Percentiles rank a stretch among this genome's conserved stretches.
Conservation (phyloP, 2,113 vertebrate genomes). For the Argyrosomus japonicus region DNA sequence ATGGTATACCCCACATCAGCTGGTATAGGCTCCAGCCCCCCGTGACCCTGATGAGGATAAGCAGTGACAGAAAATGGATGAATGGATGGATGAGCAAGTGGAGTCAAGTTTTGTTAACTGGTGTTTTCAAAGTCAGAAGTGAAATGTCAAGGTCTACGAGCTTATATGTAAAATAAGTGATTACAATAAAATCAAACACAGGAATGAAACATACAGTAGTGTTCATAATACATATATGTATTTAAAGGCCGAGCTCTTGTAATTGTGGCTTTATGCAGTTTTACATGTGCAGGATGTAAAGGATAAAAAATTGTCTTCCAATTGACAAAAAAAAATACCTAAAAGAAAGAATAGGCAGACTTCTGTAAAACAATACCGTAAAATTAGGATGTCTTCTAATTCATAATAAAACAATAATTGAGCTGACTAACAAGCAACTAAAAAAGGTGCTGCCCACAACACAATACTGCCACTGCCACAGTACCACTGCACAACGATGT, state of each 20-base stretch:
- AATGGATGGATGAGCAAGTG: not conserved
- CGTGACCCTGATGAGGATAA: not conserved
- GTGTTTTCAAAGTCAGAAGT: not conserved
- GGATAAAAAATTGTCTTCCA: not conserved
- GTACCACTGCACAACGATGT: not conserved
- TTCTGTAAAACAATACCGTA: not conserved
- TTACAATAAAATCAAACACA: not conserved
- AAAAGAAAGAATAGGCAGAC: not conserved
- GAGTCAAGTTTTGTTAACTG: not conserved
- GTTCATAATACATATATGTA: too few species aligned
- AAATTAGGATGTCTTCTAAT: not conserved
- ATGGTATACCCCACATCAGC: too few species aligned
- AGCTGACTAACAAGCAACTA: slow-evolving; percentile 6
- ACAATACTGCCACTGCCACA: not conserved
- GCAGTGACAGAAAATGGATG: too few species aligned
- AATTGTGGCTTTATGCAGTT: not conserved
- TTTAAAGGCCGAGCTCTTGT: not conserved
- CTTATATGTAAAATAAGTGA: not conserved
- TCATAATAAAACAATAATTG: not conserved
- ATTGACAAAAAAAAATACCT: not conserved
- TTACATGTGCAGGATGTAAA: not conserved
- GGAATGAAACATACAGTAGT: not conserved
- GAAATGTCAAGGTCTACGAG: not conserved
- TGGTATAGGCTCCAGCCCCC: too few species aligned
- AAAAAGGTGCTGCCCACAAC: not conserved